Evolutionary conservation across 2,797 vertebrate species (phyloP), one percentile per base, ranked within the genome.

Genomic region (Phataginus tricuspis): DNA sequence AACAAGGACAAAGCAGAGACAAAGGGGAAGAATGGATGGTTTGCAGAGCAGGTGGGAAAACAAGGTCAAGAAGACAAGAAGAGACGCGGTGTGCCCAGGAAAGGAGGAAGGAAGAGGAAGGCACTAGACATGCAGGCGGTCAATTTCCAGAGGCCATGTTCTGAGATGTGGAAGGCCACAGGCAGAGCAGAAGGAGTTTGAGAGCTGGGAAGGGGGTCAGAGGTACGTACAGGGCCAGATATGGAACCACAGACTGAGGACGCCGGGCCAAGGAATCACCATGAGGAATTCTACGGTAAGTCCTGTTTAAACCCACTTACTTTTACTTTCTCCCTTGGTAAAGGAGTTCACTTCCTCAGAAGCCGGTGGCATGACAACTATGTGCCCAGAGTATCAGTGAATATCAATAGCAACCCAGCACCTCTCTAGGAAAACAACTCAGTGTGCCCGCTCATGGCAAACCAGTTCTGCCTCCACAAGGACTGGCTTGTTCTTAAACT

Each of bases 261-360:
- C 7, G 39, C 18, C 1, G 14, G 49, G 59, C 31, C 19, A 45
- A 1, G 12, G 10, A 25, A 59, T 55, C 37, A 78, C 27, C n/a
- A 5, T 16, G 12, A 5, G 18, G 15, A 45, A 92, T 75, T 88
- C 34, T 84, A 83, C 14, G 12, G 2, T 2, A 4, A 92, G 63
- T 16, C 64, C 31, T 77, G 1, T 71, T 77, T 88, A 74, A 86
- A 89, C 12, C 39, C 9, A 86, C 31, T 42, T 83, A 71, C 71
- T 75, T 89, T 86, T 69, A 85, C 5, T 78, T 85, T 90, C 27
- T n/a, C 15, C n/a, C 7, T 68, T 23, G 7, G 57, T 74, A 84
- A 96, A 57, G 57, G 61, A 80, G 45, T 31, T 72, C 53, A 13
- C 45, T 83, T 66, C 74, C 29, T 66, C 4, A 39, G 68, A 75